A percentile compares a stretch with the other conserved stretches of the same genome.
Evolutionary conservation across 2,113 vertebrate species (phyloP).

Genomic region (Lonchura striata): DNA sequence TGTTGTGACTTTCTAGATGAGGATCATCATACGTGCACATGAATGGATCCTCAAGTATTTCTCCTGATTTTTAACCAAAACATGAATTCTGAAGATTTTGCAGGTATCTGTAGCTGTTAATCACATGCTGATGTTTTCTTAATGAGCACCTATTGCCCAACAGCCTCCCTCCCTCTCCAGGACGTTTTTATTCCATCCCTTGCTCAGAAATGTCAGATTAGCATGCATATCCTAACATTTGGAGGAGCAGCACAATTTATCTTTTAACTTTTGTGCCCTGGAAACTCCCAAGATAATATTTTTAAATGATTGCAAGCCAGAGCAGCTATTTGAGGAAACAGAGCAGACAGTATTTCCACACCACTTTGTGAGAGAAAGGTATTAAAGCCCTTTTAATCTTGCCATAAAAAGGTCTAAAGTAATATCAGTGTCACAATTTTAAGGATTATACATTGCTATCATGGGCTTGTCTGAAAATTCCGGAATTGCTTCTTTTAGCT

Average conservation of each 20-base stretch:
- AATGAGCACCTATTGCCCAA: not conserved
- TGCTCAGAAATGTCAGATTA: slow-evolving; percentile 37
- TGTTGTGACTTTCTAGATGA: not conserved
- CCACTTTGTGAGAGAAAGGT: not conserved
- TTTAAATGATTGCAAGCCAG: slow-evolving; percentile 27
- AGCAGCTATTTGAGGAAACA: not conserved
- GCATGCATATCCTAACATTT: not conserved
- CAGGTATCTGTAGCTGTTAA: not conserved
- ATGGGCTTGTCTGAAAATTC: not conserved
- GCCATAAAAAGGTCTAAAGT: not conserved
- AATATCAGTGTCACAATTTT: not conserved
- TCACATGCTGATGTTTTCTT: not conserved
- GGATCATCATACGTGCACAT: no score
- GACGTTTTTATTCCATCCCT: slow-evolving; percentile 14
- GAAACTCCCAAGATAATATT: slow-evolving; percentile 14
- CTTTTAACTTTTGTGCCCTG: not conserved
- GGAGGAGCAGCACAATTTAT: not conserved
- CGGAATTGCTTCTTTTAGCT: not conserved
- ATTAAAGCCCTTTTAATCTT: not conserved
- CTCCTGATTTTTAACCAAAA: not conserved
- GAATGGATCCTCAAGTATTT: not conserved
- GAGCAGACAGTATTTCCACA: not conserved
- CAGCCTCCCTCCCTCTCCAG: not conserved
- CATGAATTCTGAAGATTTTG: not conserved
- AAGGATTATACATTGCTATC: not conserved